Evolutionary conservation across 1,140 invertebrate genomes (phyloP), one percentile per base, ranked within the genome.

Genomic region (Orius laevigatus): DNA sequence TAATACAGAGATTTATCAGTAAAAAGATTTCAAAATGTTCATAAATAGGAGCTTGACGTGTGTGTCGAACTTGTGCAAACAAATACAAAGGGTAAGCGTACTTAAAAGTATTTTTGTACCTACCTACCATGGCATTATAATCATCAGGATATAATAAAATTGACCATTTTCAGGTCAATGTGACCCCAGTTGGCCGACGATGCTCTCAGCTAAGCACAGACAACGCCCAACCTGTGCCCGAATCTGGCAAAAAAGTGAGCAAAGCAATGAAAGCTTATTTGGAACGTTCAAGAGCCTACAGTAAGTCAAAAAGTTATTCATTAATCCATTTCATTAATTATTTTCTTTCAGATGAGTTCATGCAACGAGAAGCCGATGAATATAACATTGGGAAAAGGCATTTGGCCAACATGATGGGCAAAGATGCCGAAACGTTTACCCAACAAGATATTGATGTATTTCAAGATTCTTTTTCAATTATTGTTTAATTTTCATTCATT

Each of bases 381-480:
- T 98, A 80, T 66, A 77, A 90, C 60, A 79, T 92, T 59, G 94
- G 95, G 9, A 89, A 85, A 63, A 68, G 90, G 18, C 90, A 98
- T 70, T 72, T 98, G 46, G 94, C 94, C 4, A 97, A 97, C 64
- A 98, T 98, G 74, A 98, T 98, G 94, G 91, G 92, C 2, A 75
- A 80, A 63, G 80, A 96, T 71, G 75, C 80, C 1, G 80, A 88
- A 54, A 78, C 71, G 8, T 87, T 98, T 62, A 84, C 83, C 0
- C 83, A 95, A 64, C 70, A 78, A 54, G 82, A 95, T 63, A 73
- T 96, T 11, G 74, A 95, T 70, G 86, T 89, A n/a, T n/a, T n/a
- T n/a, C n/a, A 71, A 70, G 63, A 63, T 46, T 14, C 35, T 34
- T 25, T 4, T 15, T 46, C 49, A 45, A 42, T n/a, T 46, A 9